Conservation (phyloP, 2,888 invertebrate species). For the Argyra leucocephala region DNA sequence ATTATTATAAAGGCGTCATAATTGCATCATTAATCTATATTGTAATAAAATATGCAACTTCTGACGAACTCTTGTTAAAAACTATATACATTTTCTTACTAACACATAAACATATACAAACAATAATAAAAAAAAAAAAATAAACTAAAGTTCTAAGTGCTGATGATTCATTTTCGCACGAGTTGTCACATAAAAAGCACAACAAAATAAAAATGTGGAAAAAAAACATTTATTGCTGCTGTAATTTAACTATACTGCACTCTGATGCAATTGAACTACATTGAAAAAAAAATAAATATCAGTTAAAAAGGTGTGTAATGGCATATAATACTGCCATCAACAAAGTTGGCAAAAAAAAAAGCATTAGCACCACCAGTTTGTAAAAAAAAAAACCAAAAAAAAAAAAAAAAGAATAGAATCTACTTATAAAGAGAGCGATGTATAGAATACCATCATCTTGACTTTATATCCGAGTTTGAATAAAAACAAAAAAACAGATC, state of each 20-base stretch:
- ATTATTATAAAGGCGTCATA: too few species aligned
- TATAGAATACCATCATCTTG: neutral
- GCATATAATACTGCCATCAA: neutral
- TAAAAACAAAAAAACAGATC: neutral
- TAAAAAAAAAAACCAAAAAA: neutral
- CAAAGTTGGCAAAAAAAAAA: neutral
- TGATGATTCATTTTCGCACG: neutral
- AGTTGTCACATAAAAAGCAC: neutral
- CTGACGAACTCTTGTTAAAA: too few species aligned
- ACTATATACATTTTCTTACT: too few species aligned
- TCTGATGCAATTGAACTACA: neutral
- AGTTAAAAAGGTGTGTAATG: neutral
- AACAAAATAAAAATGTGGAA: neutral
- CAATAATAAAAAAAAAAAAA: too few species aligned
- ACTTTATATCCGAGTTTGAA: neutral
- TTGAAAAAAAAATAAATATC: constrained; percentile 1
- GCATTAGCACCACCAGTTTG: neutral
- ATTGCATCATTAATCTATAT: too few species aligned
- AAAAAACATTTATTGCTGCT: too few species aligned
- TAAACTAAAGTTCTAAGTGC: too few species aligned
- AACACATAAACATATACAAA: too few species aligned
- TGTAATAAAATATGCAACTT: too few species aligned
- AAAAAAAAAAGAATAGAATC: neutral
- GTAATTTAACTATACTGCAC: too few species aligned
- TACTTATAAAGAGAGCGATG: neutral